phyloP scores from a whole-genome alignment of 2,797 vertebrate genomes.

The Kryptolebias ocellatus region DNA sequence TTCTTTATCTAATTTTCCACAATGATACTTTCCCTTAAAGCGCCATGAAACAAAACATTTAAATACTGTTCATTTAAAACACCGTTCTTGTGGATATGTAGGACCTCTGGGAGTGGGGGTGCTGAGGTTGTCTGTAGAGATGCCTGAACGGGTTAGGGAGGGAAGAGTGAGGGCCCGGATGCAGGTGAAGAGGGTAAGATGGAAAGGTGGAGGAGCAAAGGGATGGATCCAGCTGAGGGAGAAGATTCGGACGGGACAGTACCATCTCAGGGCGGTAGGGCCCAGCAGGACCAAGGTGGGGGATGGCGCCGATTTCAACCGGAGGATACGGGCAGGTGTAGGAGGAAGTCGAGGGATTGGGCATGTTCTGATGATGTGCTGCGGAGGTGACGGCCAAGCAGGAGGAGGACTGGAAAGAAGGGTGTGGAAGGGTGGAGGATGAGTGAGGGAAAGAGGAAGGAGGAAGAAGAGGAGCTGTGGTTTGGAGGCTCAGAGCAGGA shows the following conservation, averaged over 20 bases:
- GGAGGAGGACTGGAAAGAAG: slow-evolving; percentile 60
- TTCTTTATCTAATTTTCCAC: slow-evolving; percentile 47
- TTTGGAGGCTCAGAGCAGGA: slow-evolving; percentile 66
- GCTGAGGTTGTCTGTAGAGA: slow-evolving; percentile 87
- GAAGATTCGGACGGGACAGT: slow-evolving; percentile 71
- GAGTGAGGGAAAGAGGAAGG: slow-evolving; percentile 59
- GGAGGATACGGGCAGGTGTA: slow-evolving; percentile 61
- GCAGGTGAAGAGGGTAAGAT: slow-evolving; percentile 82
- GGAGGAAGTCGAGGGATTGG: slow-evolving; percentile 39
- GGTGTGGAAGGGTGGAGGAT: slow-evolving; percentile 61
- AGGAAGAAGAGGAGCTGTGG: slow-evolving; percentile 43
- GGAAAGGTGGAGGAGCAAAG: slow-evolving; percentile 72
- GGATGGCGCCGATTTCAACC: slow-evolving; percentile 65
- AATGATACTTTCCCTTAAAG: slow-evolving; percentile 48
- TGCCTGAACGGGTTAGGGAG: slow-evolving; percentile 85
- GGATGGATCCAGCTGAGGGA: slow-evolving; percentile 69
- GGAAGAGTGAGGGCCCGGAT: slow-evolving; percentile 82
- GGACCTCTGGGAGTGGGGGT: slow-evolving; percentile 81
- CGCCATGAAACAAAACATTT: slow-evolving; percentile 42
- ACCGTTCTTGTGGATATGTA: slow-evolving; percentile 76
- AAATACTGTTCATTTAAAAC: slow-evolving; percentile 57
- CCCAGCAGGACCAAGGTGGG: slow-evolving; percentile 68
- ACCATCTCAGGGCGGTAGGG: slow-evolving; percentile 79
- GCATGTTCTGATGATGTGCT: slow-evolving; percentile 60
- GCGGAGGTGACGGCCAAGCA: slow-evolving; percentile 41